Evolutionary conservation across 2,113 vertebrate genomes (phyloP), one percentile per base, ranked within the genome.

Genomic region (Gymnorhina tibicen): DNA sequence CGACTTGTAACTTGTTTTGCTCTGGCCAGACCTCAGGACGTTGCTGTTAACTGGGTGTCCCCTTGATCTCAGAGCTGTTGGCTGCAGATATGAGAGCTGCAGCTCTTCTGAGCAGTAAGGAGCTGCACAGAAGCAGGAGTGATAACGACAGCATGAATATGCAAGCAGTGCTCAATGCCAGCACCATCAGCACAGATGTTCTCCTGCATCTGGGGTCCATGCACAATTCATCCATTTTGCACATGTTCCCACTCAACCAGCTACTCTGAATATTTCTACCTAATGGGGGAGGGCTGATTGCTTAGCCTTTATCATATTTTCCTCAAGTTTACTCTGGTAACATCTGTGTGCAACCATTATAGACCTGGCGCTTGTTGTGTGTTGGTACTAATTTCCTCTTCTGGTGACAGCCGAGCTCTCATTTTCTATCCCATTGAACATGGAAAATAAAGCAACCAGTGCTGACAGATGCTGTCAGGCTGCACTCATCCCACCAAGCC

Each of bases 321-420:
- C 79, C 85, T 93, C 91, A 79, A 93, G 95, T 94, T 95, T 96
- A 37, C 93, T 92, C 78, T 52, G 39, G 21, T 83, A 97, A 96
- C 96, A 97, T 96, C 97, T 97, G 97, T 93, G 97, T 90, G 81
- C 82, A 85, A 89, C 87, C 96, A 93, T 96, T 91, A 89, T 15
- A 85, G 93, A 58, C 70, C 88, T 91, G 93, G 90, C 59, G 1
- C 60, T 60, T 5, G 32, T 69, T 89, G 87, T 21, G 74, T 92
- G 90, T 16, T 10, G 1, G 13, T 60, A 5, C 69, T 88, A 10
- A 91, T 91, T 87, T 91, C 79, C 68, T 68, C 26, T 69, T 81
- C 41, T 60, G 53, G 46, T 88, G 82, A 53, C 52, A 90, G 63
- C 82, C 74, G 11, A 7, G 16, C 23, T 59, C 56, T 82, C 53